phyloP scores from a whole-genome alignment of 2,113 vertebrate genomes.

The Notarius quadriscutis region DNA sequence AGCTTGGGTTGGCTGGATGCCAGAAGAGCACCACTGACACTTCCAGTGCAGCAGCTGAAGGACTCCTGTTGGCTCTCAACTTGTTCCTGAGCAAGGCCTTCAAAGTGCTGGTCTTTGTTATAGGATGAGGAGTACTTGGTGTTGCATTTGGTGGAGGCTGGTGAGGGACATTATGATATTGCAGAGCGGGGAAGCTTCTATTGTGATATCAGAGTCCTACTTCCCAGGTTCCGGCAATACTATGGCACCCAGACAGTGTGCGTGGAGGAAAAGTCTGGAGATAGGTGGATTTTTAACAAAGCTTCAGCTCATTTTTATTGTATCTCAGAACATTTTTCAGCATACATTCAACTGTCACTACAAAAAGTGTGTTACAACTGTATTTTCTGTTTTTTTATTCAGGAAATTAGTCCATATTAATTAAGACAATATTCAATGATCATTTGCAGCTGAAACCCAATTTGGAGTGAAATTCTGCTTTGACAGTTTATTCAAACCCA shows the following conservation, averaged over 20 bases:
- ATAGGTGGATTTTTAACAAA: not conserved
- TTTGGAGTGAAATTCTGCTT: not conserved
- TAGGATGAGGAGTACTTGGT: not conserved
- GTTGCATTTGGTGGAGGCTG: not conserved
- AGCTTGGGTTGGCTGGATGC: not conserved
- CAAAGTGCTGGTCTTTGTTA: not conserved
- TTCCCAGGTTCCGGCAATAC: not conserved
- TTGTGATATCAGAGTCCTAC: not conserved
- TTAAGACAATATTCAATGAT: not conserved
- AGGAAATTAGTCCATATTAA: not conserved
- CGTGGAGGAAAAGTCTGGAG: not conserved
- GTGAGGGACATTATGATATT: not conserved
- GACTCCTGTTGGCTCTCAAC: not conserved
- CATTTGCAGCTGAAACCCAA: not conserved
- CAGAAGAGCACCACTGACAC: not conserved
- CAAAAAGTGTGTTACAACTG: not conserved
- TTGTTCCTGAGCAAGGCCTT: not conserved
- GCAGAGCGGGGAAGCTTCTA: not conserved
- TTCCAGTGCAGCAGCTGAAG: not conserved
- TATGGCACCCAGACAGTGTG: not conserved
- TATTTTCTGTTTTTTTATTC: not conserved
- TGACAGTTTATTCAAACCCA: constrained; percentile 21
- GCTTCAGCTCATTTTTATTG: not conserved
- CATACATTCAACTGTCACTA: not conserved
- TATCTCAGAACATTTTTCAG: not conserved